Conservation (phyloP, 2,888 invertebrate genomes). For the Acleris emargana region DNA sequence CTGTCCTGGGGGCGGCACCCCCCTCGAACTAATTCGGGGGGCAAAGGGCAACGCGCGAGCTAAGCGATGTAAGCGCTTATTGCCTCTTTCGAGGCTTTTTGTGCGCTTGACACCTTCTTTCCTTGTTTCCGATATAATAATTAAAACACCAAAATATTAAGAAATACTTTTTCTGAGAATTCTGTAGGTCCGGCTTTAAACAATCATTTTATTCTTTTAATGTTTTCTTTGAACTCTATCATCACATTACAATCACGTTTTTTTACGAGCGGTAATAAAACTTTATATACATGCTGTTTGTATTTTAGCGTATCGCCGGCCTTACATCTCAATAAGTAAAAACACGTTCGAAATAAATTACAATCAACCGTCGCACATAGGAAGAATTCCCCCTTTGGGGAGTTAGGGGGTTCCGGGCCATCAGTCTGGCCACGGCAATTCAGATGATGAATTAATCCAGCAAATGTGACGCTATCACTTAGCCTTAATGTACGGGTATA, state of each 20-base stretch:
- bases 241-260: background rate
- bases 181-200: background rate
- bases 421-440: slow-evolving; percentile 84
- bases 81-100: slow-evolving; percentile 59
- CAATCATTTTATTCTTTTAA: background rate
- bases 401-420: slow-evolving; percentile 69
- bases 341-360: slow-evolving; percentile 37
- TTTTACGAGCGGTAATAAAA: background rate
- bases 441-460: slow-evolving; percentile 84
- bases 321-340: slow-evolving; percentile 19
- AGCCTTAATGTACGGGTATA: slow-evolving; percentile 83
- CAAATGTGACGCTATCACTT: slow-evolving; percentile 84
- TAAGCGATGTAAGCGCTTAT: slow-evolving; percentile 68
- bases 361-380: slow-evolving; percentile 45
- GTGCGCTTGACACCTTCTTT: slow-evolving; percentile 41
- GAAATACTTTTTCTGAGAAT: background rate
- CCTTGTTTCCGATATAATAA: background rate
- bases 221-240: background rate
- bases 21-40: slow-evolving; percentile 66
- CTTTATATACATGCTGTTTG: background rate
- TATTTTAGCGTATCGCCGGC: too few species aligned
- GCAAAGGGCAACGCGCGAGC: slow-evolving; percentile 66
- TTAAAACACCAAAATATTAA: background rate
- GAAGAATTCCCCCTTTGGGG: slow-evolving; percentile 40
- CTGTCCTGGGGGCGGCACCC: slow-evolving; percentile 57